phyloP scores from a whole-genome alignment of 2,797 vertebrate species.

The Staurois parvus region DNA sequence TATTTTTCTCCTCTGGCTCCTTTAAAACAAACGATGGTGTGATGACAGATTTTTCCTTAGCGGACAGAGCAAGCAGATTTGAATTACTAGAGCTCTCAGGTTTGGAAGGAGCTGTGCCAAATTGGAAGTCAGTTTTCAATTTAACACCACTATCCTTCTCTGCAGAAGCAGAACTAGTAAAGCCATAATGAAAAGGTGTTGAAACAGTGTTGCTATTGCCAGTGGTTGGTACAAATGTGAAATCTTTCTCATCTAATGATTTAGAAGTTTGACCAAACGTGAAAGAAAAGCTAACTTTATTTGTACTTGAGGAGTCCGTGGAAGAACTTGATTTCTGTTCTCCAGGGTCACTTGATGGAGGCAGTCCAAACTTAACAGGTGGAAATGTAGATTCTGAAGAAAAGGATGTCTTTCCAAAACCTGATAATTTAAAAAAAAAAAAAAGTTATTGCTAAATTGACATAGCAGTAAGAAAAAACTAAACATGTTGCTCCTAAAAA shows the following conservation, averaged over 20 bases:
- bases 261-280: slow-evolving; percentile 81
- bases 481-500: too few relatives aligned
- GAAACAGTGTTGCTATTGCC: slow-evolving; percentile 67
- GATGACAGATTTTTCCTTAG: slow-evolving; percentile 73
- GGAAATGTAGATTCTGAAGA: slow-evolving; percentile 68
- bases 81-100: slow-evolving; percentile 76
- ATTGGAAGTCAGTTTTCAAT: slow-evolving; percentile 76
- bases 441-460: neutral
- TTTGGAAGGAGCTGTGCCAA: slow-evolving; percentile 75
- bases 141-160: slow-evolving; percentile 77
- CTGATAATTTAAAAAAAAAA: slow-evolving; percentile 57
- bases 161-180: slow-evolving; percentile 72
- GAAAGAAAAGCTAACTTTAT: slow-evolving; percentile 74
- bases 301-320: slow-evolving; percentile 71
- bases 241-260: slow-evolving; percentile 76
- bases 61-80: slow-evolving; percentile 71
- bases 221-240: slow-evolving; percentile 82
- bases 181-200: slow-evolving; percentile 74
- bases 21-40: slow-evolving; percentile 82
- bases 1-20: slow-evolving; percentile 84
- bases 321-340: slow-evolving; percentile 81
- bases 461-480: neutral
- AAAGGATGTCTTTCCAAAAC: slow-evolving; percentile 74
- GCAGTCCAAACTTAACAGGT: slow-evolving; percentile 78
- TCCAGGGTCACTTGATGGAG: slow-evolving; percentile 71